phyloP scores from a whole-genome alignment of 2,888 invertebrate genomes.

The Agriotes lineatus region DNA sequence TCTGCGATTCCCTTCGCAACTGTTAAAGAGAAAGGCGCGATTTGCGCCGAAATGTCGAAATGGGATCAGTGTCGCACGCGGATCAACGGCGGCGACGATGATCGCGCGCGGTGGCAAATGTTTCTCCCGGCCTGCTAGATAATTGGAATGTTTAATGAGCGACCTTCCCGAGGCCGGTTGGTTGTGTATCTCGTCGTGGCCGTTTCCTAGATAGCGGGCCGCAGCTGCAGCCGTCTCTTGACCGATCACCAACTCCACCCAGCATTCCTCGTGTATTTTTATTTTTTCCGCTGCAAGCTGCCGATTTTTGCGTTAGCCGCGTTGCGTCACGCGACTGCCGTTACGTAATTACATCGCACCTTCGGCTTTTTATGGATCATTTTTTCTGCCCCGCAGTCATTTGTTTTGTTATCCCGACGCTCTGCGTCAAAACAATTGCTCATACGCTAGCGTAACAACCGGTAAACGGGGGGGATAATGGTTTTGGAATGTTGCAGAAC shows the following conservation, averaged over 20 bases:
- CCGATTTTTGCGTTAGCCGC: no score
- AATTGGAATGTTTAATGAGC: conserved; percentile 49
- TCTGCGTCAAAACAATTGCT: no score
- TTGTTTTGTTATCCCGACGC: no score
- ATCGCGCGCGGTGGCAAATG: conserved; percentile 23
- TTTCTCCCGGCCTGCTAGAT: conserved; percentile 38
- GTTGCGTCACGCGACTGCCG: no score
- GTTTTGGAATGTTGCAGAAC: no score
- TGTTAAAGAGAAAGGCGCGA: neutral
- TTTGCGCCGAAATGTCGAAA: no score
- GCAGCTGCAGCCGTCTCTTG: conserved; percentile 45
- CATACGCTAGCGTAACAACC: no score
- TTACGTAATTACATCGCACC: no score
- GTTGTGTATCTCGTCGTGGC: conserved; percentile 41
- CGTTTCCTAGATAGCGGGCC: conserved; percentile 47
- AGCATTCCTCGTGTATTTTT: conserved; percentile 44
- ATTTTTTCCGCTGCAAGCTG: no score
- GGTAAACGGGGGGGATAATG: no score
- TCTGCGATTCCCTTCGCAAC: neutral
- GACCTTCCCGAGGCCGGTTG: conserved; percentile 53
- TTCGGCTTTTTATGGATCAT: no score
- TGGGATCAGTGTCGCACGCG: neutral
- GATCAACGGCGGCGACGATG: neutral
- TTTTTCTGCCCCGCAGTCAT: no score
- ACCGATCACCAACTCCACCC: conserved; percentile 51